Evolutionary conservation across 2,113 vertebrate genomes (phyloP).

Genomic region (Psittacara wagleri): DNA sequence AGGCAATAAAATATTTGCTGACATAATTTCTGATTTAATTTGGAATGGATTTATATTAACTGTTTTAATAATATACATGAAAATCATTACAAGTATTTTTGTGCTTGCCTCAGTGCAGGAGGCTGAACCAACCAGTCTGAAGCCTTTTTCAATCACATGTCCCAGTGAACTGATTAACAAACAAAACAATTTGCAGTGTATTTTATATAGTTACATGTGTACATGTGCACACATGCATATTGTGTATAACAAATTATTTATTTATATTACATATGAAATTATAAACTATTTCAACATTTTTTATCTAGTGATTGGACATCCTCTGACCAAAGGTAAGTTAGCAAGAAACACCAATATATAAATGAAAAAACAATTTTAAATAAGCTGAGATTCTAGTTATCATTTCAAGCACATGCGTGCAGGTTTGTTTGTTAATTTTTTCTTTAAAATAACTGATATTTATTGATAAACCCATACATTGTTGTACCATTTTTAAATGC

Average conservation of each 20-base stretch:
- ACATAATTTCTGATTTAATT: conserved; percentile 6
- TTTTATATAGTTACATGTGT: neutral
- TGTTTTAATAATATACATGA: neutral
- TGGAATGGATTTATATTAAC: neutral
- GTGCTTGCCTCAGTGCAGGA: neutral
- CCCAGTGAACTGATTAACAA: neutral
- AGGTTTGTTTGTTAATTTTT: neutral
- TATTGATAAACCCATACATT: neutral
- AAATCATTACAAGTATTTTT: neutral
- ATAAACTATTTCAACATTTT: neutral
- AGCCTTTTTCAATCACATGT: neutral
- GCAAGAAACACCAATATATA: neutral
- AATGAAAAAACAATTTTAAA: neutral
- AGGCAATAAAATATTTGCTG: neutral
- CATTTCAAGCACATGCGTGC: neutral
- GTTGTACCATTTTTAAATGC: neutral
- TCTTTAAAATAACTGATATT: neutral
- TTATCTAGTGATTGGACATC: neutral
- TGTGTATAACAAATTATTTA: neutral
- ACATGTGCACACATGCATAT: neutral
- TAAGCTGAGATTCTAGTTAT: neutral
- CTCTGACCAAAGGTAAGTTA: neutral
- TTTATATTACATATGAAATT: neutral
- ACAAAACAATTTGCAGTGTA: neutral
- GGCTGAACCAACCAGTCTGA: neutral